Evolutionary conservation across 2,797 vertebrate genomes (phyloP).

Genomic region (Schizothorax lantsangensis): DNA sequence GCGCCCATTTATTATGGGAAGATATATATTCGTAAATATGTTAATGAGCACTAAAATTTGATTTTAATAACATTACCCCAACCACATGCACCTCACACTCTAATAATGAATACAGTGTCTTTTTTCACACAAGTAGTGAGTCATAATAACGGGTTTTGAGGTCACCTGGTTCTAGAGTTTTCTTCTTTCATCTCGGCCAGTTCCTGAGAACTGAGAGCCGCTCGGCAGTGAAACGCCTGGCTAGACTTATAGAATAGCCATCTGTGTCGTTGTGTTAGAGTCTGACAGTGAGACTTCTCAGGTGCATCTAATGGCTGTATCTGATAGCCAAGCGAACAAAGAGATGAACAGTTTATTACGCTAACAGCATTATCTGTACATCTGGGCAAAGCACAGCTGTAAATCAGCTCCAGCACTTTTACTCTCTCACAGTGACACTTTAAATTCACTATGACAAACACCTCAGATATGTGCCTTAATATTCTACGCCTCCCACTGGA

Average conservation of each 20-base stretch:
- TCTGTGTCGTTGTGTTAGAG: neutral
- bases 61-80: neutral
- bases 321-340: slow-evolving; percentile 32
- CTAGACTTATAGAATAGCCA: slow-evolving; percentile 40
- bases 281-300: slow-evolving; percentile 36
- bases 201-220: neutral
- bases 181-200: neutral
- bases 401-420: slow-evolving; percentile 26
- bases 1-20: too few species aligned
- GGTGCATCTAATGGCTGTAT: slow-evolving; percentile 1
- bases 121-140: neutral
- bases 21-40: neutral
- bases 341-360: slow-evolving; percentile 35
- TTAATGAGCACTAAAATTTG: neutral
- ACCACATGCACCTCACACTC: neutral
- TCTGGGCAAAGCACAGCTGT: slow-evolving; percentile 11
- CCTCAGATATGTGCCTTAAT: slow-evolving; percentile 33
- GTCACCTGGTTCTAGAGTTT: neutral
- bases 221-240: neutral
- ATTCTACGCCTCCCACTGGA: slow-evolving; percentile 23
- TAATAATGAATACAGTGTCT: neutral
- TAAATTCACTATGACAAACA: slow-evolving; percentile 42
- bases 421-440: slow-evolving; percentile 37
- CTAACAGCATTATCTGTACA: slow-evolving; percentile 38
- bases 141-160: neutral